phyloP scores from a whole-genome alignment of 2,888 invertebrate species.

The Crepidodera aurea region DNA sequence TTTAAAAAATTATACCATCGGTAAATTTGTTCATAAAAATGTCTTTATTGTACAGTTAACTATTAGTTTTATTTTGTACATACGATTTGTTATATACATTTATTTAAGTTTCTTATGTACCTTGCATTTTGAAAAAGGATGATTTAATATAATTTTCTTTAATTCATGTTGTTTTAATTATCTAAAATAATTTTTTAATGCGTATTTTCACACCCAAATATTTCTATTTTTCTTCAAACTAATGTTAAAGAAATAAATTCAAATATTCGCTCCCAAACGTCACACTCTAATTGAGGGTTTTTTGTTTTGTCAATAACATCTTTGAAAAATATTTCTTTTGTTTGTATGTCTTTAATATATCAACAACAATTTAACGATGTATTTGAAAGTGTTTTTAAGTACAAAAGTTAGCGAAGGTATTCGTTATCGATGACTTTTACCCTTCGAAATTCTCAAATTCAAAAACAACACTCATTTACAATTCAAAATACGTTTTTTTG shows the following conservation, averaged over 20 bases:
- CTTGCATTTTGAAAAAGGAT: constrained; percentile 4
- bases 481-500: background rate
- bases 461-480: background rate
- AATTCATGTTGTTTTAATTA: background rate
- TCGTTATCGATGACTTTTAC: no score
- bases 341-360: no score
- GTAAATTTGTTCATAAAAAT: background rate
- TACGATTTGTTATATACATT: constrained; percentile 11
- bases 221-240: no score
- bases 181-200: background rate
- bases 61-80: constrained; percentile 9
- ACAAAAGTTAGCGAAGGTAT: no score
- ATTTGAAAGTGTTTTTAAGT: no score
- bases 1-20: background rate
- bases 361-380: no score
- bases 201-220: no score
- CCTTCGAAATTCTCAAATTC: background rate
- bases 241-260: no score
- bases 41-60: background rate
- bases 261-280: no score
- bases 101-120: constrained; percentile 14
- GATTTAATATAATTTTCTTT: constrained; percentile 9
- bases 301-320: no score
- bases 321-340: no score
- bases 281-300: no score